Evolutionary conservation across 2,797 vertebrate genomes (phyloP).

Genomic region (Sparus aurata): DNA sequence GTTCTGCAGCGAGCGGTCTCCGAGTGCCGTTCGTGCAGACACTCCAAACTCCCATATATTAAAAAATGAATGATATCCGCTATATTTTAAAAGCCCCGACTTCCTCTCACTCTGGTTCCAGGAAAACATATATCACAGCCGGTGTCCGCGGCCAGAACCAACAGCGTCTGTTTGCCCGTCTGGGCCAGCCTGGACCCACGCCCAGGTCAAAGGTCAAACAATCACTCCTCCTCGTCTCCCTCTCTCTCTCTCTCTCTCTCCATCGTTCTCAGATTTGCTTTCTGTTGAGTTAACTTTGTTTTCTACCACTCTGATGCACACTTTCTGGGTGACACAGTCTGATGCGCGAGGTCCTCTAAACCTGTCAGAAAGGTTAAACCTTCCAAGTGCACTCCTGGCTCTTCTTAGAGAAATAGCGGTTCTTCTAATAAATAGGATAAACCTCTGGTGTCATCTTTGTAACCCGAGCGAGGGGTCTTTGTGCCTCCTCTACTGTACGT

Average conservation of each 20-base stretch:
- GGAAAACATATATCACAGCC: slow-evolving; percentile 72
- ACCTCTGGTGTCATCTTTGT: slow-evolving; percentile 8
- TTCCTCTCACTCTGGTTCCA: slow-evolving; percentile 70
- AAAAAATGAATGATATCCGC: slow-evolving; percentile 61
- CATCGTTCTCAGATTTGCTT: not conserved
- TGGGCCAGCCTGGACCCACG: slow-evolving; percentile 58
- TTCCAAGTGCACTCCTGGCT: not conserved
- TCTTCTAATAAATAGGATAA: slow-evolving; percentile 5
- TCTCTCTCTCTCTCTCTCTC: not conserved
- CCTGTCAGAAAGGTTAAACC: not conserved
- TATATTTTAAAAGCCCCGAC: slow-evolving; percentile 62
- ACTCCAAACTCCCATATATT: slow-evolving; percentile 46
- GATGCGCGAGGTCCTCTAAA: not conserved
- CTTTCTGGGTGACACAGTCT: not conserved
- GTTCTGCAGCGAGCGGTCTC: not conserved
- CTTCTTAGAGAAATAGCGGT: not conserved
- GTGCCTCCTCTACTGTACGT: slow-evolving; percentile 2
- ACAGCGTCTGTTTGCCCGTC: slow-evolving; percentile 65
- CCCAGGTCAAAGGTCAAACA: slow-evolving; percentile 69
- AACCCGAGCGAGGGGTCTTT: not conserved
- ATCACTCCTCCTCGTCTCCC: slow-evolving; percentile 35
- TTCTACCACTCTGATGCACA: not conserved
- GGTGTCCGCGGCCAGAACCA: slow-evolving; percentile 68
- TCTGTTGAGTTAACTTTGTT: not conserved
- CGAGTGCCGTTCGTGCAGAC: slow-evolving; percentile 53